Evolutionary conservation across 2,888 invertebrate genomes (phyloP).

Genomic region (Automeris io): DNA sequence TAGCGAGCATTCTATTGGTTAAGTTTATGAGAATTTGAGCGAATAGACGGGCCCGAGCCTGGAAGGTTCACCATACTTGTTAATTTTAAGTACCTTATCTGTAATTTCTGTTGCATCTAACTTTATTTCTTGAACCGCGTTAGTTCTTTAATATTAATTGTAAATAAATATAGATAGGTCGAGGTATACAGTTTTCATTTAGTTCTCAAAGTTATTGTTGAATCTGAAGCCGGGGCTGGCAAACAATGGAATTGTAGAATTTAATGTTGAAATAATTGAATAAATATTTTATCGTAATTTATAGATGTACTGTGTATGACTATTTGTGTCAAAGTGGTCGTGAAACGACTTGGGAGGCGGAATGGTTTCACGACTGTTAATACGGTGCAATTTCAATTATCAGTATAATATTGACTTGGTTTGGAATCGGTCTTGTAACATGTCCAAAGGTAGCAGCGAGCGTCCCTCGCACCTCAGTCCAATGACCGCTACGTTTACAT

Average conservation of each 20-base stretch:
- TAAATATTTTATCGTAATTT: conserved; percentile 45
- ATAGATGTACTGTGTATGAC: conserved; percentile 51
- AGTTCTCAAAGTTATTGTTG: conserved; percentile 58
- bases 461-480: too few species aligned
- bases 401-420: neutral
- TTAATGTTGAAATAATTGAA: conserved; percentile 47
- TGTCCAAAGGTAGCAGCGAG: too few species aligned
- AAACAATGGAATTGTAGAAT: conserved; percentile 56
- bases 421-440: too few species aligned
- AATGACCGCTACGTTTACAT: too few species aligned
- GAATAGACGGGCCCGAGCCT: conserved; percentile 65
- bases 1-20: conserved; percentile 60
- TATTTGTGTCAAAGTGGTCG: conserved; percentile 48
- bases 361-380: conserved; percentile 15
- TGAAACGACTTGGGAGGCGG: conserved; percentile 30
- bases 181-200: conserved; percentile 61
- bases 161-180: conserved; percentile 68
- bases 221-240: conserved; percentile 52
- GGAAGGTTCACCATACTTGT: conserved; percentile 63
- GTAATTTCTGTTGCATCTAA: conserved; percentile 66
- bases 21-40: conserved; percentile 71
- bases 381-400: neutral
- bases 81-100: conserved; percentile 61
- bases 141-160: conserved; percentile 65
- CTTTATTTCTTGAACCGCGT: conserved; percentile 65